phyloP scores from a whole-genome alignment of 1,140 invertebrate species.

The Hypothenemus hampei region DNA sequence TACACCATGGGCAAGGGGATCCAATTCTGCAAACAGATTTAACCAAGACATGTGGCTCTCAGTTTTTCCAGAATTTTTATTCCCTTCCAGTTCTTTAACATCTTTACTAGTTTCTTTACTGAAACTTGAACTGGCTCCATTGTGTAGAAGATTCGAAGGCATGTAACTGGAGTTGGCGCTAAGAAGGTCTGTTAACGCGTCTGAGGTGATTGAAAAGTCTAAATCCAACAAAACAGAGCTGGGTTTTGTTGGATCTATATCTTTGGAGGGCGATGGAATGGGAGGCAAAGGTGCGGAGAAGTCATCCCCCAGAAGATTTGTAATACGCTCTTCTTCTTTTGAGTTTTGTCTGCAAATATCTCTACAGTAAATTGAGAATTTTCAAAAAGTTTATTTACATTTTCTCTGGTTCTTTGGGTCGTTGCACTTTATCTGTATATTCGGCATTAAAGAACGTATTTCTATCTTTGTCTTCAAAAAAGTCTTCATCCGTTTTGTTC shows the following conservation, averaged over 20 bases:
- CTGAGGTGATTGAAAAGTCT: conserved; percentile 26
- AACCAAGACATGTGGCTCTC: conserved; percentile 65
- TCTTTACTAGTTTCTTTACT: background rate
- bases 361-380: background rate
- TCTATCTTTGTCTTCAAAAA: conserved; percentile 53
- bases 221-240: conserved; percentile 37
- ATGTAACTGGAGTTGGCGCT: conserved; percentile 36
- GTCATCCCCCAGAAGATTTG: conserved; percentile 36
- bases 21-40: conserved; percentile 88
- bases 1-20: conserved; percentile 79
- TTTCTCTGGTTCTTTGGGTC: background rate
- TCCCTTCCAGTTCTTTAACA: background rate
- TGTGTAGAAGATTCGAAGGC: conserved; percentile 41
- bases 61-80: conserved; percentile 17
- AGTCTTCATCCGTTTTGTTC: conserved; percentile 24
- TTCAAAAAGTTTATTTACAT: background rate
- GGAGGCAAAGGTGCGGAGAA: conserved; percentile 22
- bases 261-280: conserved; percentile 3
- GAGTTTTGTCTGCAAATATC: conserved; percentile 2
- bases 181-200: conserved; percentile 29
- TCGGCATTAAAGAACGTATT: conserved; percentile 53
- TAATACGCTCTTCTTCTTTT: conserved; percentile 14
- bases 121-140: conserved; percentile 27
- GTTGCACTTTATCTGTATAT: conserved; percentile 37
- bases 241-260: conserved; percentile 25